Conservation (phyloP, 2,113 vertebrate species). For the Upupa epops region DNA sequence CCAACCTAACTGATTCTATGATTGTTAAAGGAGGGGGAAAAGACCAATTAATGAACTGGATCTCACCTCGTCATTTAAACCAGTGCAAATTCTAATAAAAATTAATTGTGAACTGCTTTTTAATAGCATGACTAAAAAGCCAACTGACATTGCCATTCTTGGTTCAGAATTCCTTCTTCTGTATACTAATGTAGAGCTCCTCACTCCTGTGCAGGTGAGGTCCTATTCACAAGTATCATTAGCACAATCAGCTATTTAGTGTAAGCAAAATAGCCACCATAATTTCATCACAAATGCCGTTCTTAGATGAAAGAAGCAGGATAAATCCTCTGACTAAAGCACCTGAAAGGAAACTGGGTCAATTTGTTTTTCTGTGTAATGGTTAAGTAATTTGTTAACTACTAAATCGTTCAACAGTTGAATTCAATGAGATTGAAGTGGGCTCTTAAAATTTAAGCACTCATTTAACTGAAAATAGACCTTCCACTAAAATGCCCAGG, state of each 20-base stretch:
- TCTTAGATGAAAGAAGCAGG: not conserved
- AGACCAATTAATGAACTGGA: not conserved
- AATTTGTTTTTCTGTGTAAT: not conserved
- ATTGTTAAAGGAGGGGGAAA: not conserved
- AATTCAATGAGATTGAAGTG: constrained; percentile 28
- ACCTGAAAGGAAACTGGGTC: not conserved
- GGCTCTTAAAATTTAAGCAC: constrained; percentile 33
- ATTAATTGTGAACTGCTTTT: not conserved
- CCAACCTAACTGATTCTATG: no score
- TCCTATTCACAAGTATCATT: not conserved
- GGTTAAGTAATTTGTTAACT: constrained; percentile 22
- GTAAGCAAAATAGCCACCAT: not conserved
- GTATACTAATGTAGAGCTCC: not conserved
- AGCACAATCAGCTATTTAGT: not conserved
- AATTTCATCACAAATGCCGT: not conserved
- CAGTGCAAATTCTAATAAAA: not conserved
- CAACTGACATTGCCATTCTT: not conserved
- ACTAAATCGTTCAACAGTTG: constrained; percentile 14
- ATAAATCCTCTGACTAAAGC: not conserved
- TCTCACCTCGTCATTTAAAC: not conserved
- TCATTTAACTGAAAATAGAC: constrained; percentile 18
- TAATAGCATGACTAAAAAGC: not conserved
- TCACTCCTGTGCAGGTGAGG: not conserved
- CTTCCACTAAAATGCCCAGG: not conserved
- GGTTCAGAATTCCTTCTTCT: not conserved